These are phyloP conservation scores for Galeopsomyia nigrocyanea DNA, from an alignment of 2,888 invertebrate species.

Conservation along the genomic window DNA sequence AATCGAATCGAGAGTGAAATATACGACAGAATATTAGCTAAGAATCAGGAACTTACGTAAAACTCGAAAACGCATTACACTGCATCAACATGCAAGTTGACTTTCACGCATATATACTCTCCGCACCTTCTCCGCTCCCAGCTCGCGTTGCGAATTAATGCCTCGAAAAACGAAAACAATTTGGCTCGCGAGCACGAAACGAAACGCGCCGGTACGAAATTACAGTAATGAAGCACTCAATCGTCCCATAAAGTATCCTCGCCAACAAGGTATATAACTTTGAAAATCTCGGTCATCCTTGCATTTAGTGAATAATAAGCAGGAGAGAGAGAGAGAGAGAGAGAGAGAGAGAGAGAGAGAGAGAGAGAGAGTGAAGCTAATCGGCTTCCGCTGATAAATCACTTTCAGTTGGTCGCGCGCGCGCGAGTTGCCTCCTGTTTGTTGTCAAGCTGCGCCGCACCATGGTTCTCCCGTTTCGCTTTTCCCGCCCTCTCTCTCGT, in stretches of 20 bases:
- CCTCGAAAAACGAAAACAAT: constrained; percentile 9
- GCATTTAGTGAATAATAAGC: constrained; percentile 51
- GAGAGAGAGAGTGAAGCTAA: constrained; percentile 59
- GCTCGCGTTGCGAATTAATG: not conserved
- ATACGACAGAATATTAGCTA: no score
- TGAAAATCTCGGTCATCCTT: constrained; percentile 14
- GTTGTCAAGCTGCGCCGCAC: constrained; percentile 53
- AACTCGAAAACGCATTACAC: no score
- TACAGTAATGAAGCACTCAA: constrained; percentile 25
- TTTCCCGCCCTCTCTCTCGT: constrained; percentile 18
- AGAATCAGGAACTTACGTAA: no score
- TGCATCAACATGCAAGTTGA: no score
- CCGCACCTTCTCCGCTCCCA: no score
- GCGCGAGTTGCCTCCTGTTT: constrained; percentile 62
- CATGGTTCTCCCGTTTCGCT: not conserved
- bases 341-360: constrained; percentile 40
- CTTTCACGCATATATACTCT: no score
- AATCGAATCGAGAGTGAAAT: no score
- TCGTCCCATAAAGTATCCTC: constrained; percentile 3
- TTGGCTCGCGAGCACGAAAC: not conserved
- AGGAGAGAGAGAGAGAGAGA: constrained; percentile 45
- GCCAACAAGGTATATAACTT: not conserved
- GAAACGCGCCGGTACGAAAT: not conserved
- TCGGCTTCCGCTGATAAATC: constrained; percentile 64
- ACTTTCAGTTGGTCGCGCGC: constrained; percentile 45